Conservation (phyloP, 2,113 vertebrate species). For the Furnarius figulus region DNA sequence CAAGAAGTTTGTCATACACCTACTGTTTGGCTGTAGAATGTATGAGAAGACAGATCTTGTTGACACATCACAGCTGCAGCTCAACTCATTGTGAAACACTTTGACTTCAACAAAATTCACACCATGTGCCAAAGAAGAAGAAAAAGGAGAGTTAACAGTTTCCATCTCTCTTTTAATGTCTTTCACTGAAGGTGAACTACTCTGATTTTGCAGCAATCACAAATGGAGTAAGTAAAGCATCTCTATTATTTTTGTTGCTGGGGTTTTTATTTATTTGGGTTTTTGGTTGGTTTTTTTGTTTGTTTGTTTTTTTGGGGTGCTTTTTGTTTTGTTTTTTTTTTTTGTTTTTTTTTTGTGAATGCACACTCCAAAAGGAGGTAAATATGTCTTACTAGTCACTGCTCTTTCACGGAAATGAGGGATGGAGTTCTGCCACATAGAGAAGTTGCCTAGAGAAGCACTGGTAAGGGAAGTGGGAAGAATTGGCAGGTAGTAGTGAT, state of each 20-base stretch:
- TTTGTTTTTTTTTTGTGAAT: too few relatives aligned
- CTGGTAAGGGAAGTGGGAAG: background rate
- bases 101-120: slow-evolving; percentile 61
- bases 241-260: too few relatives aligned
- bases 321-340: too few relatives aligned
- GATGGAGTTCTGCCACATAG: background rate
- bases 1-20: slow-evolving; percentile 44
- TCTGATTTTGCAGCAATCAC: background rate
- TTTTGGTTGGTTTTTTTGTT: too few relatives aligned
- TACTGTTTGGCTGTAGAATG: slow-evolving; percentile 63
- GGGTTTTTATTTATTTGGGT: fast-evolving
- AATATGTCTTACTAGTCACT: background rate
- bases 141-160: background rate
- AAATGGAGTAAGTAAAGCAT: background rate
- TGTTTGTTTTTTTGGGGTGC: background rate
- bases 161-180: background rate
- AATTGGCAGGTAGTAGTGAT: background rate
- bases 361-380: too few relatives aligned
- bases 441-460: background rate
- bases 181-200: background rate
- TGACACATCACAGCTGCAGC: slow-evolving; percentile 57
- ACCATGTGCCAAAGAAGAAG: slow-evolving; percentile 11
- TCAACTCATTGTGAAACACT: slow-evolving; percentile 57
- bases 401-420: background rate
- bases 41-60: slow-evolving; percentile 54